These are phyloP conservation scores for Trematocara nigrifrons DNA, from an alignment of 2,113 vertebrate genomes.

Conservation along the genomic window DNA sequence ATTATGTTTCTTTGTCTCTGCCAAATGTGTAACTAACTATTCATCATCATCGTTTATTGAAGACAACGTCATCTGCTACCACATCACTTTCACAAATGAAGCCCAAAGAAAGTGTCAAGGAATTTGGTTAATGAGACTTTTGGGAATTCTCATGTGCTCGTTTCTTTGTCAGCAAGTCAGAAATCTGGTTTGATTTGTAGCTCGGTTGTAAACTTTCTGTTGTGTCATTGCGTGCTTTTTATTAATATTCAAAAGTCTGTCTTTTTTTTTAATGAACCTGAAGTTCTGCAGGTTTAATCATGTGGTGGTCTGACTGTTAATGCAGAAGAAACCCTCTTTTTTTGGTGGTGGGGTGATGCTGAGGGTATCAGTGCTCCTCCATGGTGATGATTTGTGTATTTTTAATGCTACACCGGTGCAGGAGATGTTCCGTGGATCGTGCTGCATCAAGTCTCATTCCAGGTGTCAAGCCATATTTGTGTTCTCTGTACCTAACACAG, in stretches of 20 bases:
- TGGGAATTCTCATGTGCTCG: not conserved
- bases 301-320: not conserved
- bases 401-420: not conserved
- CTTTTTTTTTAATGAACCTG: not conserved
- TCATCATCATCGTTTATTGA: not conserved
- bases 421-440: not conserved
- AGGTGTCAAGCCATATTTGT: not conserved
- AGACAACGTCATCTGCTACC: not conserved
- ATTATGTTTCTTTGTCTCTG: not conserved
- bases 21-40: not conserved
- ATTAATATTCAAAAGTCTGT: not conserved
- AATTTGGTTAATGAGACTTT: not conserved
- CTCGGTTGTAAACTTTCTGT: not conserved
- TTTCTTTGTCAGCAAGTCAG: not conserved
- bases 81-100: not conserved
- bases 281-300: not conserved
- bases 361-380: not conserved
- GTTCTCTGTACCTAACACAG: not conserved
- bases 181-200: not conserved
- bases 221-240: rapidly evolving
- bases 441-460: not conserved
- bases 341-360: not conserved
- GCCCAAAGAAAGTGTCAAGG: not conserved
- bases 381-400: not conserved
- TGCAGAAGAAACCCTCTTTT: not conserved